Evolutionary conservation across 2,797 vertebrate species (phyloP), one percentile per base, ranked within the genome.

Genomic region (Apogon hyalosoma): DNA sequence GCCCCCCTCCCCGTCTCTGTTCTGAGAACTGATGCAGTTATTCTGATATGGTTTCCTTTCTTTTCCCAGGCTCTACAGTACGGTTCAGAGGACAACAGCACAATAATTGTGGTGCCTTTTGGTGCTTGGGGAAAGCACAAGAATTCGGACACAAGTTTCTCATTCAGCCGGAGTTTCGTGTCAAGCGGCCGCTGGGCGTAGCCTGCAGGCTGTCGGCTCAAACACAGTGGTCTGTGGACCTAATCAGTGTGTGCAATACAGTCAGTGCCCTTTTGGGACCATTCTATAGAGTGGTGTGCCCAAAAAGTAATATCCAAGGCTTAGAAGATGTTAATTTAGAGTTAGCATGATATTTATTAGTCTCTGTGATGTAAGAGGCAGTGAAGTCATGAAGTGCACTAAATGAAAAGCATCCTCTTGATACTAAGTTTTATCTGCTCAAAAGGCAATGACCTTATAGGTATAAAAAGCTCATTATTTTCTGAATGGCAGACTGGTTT

Each of bases 101-200:
- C 98, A 0, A 87, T 95, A 13, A 92, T 99, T 0, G 95, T 99
- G 24, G 96, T 99, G 66, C 98, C 98, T 0, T 98, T 99, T 18
- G 97, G 97, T 18, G 98, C 97, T 0, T 99, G 98, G 98, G 98
- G 97, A 38, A 98, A 96, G 70, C 95, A 98, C 79, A 94, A 95
- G 87, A 95, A 82, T 3, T 90, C 95, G 0, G 95, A 96, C 57
- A 33, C 95, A 16, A 95, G 82, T 87, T 98, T 97, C 90, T 98
- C 98, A 40, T 98, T 99, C 93, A 99, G 97, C 89, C 94, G 98
- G 67, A 95, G 95, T 63, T 96, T 99, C 5, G 95, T 96, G 79
- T 97, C 98, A 49, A 99, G 97, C 0, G 95, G 98, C 31, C 95
- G 98, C 77, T 99, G 96, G 96, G 97, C 97, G 0, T 99, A 93